Conservation (phyloP, 2,113 vertebrate species). For the Chaetodon trifascialis region DNA sequence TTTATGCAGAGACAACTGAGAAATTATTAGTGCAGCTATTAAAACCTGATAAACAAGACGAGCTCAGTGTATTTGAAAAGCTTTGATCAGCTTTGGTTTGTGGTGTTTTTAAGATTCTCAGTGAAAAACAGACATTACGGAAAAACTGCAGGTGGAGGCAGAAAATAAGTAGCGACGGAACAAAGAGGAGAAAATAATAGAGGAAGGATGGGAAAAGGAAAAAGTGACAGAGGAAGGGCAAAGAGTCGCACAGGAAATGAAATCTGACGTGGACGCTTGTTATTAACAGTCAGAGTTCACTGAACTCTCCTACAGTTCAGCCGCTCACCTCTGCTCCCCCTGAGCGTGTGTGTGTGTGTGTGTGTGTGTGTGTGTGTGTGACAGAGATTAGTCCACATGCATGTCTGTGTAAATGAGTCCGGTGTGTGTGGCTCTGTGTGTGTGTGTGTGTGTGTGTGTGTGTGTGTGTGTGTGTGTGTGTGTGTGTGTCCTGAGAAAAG, state of each 20-base stretch:
- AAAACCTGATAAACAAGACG: background rate
- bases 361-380: slow-evolving; percentile 15
- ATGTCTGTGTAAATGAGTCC: slow-evolving; percentile 22
- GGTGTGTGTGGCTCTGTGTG: slow-evolving; percentile 14
- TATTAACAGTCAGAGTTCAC: slow-evolving; percentile 77
- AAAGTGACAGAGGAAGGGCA: slow-evolving; percentile 61
- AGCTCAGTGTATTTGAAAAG: background rate
- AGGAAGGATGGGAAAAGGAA: background rate
- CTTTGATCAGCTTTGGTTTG: background rate
- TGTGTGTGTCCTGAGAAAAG: slow-evolving; percentile 35
- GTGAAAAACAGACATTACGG: background rate
- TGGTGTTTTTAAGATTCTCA: background rate
- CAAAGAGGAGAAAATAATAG: slow-evolving; percentile 20
- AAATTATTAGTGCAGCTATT: background rate
- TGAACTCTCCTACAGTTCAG: slow-evolving; percentile 57
- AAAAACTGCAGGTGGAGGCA: background rate
- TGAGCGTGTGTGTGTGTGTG: slow-evolving; percentile 9
- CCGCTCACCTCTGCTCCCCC: slow-evolving; percentile 57
- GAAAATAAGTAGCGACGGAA: background rate
- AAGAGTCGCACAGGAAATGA: slow-evolving; percentile 69
- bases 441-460: slow-evolving; percentile 29
- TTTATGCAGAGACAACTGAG: background rate
- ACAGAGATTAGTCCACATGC: slow-evolving; percentile 8
- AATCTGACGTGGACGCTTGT: slow-evolving; percentile 66
- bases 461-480: slow-evolving; percentile 26